These are phyloP conservation scores for Rhopalosiphum nymphaeae DNA, from an alignment of 2,888 invertebrate species.

Conservation along the genomic window DNA sequence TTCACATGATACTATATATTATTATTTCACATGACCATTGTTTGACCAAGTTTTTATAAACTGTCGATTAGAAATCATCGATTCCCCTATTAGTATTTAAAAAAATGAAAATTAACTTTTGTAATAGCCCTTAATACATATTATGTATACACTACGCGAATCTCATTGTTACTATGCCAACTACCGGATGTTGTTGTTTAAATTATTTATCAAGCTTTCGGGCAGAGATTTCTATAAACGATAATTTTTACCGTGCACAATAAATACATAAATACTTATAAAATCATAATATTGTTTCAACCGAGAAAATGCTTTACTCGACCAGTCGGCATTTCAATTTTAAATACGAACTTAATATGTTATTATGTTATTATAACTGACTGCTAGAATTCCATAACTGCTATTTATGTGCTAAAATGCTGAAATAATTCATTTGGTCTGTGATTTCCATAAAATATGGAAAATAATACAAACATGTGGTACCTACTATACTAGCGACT, in stretches of 20 bases:
- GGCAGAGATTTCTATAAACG: conserved; percentile 1
- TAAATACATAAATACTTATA: conserved; percentile 5
- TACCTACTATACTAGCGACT: not conserved
- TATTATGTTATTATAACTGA: not conserved
- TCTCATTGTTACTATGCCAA: not conserved
- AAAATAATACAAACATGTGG: not conserved
- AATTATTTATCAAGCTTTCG: not conserved
- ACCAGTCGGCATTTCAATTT: not conserved
- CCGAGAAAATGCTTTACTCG: not conserved
- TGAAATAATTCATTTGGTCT: not conserved
- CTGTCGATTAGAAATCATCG: not conserved
- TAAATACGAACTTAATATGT: not conserved
- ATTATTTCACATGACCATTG: not conserved
- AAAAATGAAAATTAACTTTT: not conserved
- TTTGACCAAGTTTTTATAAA: not conserved
- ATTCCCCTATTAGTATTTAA: not conserved
- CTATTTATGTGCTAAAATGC: not conserved
- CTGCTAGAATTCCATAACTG: not conserved
- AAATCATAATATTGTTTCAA: conserved; percentile 12
- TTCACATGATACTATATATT: not conserved
- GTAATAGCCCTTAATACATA: not conserved
- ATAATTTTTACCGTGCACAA: not conserved
- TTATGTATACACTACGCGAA: not conserved
- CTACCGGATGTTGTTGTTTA: conserved; percentile 21
- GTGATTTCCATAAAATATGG: not conserved